phyloP scores from a whole-genome alignment of 1,140 invertebrate genomes.

The Drosophila ohnishii region DNA sequence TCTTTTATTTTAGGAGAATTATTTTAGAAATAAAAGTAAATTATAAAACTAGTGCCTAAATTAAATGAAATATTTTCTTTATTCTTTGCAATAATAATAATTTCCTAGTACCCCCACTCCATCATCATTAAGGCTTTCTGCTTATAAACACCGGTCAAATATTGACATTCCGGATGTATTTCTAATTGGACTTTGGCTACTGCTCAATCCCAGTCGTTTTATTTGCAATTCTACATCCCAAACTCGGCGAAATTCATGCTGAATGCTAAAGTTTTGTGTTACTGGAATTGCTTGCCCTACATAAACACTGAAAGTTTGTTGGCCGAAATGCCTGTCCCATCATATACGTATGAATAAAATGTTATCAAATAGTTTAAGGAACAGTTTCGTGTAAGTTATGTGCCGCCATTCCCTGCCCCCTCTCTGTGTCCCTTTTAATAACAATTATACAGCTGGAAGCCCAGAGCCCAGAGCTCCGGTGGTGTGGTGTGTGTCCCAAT shows the following conservation, averaged over 20 bases:
- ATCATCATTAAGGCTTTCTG: background rate
- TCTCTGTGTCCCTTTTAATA: conserved; percentile 28
- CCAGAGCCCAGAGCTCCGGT: background rate
- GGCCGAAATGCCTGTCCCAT: conserved; percentile 20
- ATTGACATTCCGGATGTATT: conserved; percentile 13
- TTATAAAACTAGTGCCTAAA: background rate
- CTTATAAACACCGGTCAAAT: background rate
- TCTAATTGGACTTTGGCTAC: conserved; percentile 11
- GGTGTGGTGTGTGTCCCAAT: conserved; percentile 47
- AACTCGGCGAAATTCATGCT: conserved; percentile 22
- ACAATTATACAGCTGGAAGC: conserved; percentile 63
- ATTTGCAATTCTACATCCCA: conserved; percentile 15
- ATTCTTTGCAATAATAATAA: background rate
- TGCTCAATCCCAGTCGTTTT: conserved; percentile 10
- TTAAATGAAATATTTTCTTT: background rate
- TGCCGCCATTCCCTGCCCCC: background rate
- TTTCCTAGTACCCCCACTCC: background rate
- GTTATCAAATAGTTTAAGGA: conserved; percentile 53
- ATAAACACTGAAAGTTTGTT: conserved; percentile 41
- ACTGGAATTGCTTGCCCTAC: conserved; percentile 28
- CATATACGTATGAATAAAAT: conserved; percentile 39
- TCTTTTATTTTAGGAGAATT: too few relatives aligned
- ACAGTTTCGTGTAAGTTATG: conserved; percentile 49
- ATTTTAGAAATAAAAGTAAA: too few relatives aligned
- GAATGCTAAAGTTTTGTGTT: conserved; percentile 23